Percentiles rank a stretch among this genome's conserved stretches.
Conservation (phyloP, 1,140 invertebrate genomes). For the Elymnias hypermnestra region DNA sequence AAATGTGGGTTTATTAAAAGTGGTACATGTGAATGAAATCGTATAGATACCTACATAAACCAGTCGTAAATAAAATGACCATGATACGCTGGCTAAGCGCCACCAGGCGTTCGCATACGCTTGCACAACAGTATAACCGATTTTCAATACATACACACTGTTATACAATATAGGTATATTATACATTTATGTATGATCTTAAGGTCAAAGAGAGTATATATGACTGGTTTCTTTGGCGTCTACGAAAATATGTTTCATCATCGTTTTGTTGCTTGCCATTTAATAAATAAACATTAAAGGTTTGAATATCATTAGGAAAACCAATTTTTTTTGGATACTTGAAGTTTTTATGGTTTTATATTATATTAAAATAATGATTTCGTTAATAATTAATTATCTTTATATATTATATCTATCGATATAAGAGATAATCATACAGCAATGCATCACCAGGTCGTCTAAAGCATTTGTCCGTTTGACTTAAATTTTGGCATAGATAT, state of each 20-base stretch:
- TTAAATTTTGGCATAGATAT: too few species aligned
- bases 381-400: not conserved
- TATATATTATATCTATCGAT: not conserved
- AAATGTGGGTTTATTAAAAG: too few species aligned
- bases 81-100: slow-evolving; percentile 57
- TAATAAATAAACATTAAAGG: too few species aligned
- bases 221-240: not conserved
- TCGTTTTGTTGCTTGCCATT: not conserved
- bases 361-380: not conserved
- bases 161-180: not conserved
- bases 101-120: slow-evolving; percentile 31
- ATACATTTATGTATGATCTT: not conserved
- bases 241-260: not conserved
- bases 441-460: too few species aligned
- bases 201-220: not conserved
- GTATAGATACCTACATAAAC: slow-evolving; percentile 1
- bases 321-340: too few species aligned
- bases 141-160: not conserved
- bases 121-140: slow-evolving; percentile 34
- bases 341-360: too few species aligned
- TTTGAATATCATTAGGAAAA: too few species aligned
- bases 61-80: slow-evolving; percentile 32
- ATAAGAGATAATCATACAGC: not conserved
- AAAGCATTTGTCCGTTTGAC: too few species aligned
- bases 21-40: not conserved